phyloP scores from a whole-genome alignment of 2,797 vertebrate species.

The Pipistrellus nathusii region DNA sequence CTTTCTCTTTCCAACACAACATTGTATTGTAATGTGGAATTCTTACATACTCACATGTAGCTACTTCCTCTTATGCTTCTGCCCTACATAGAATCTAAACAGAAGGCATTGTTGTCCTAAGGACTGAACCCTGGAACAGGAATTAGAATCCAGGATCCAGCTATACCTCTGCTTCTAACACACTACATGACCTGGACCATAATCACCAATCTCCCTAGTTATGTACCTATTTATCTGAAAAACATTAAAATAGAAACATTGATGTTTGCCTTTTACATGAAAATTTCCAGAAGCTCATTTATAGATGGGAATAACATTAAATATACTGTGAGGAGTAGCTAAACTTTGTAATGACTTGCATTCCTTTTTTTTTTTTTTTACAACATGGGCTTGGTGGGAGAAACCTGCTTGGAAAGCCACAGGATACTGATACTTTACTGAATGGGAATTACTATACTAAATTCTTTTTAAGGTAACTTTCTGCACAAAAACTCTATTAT shows the following conservation, averaged over 20 bases:
- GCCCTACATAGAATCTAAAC: slow-evolving; percentile 15
- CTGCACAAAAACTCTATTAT: background rate
- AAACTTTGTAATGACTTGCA: background rate
- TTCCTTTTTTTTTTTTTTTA: background rate
- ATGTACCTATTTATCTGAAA: slow-evolving; percentile 5
- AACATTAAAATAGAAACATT: background rate
- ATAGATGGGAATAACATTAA: background rate
- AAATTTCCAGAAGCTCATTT: background rate
- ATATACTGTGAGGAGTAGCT: background rate
- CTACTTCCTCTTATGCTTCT: background rate
- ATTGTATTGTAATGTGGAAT: slow-evolving; percentile 56
- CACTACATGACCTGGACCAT: background rate
- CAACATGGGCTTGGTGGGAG: background rate
- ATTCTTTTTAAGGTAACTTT: background rate
- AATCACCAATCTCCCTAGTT: background rate
- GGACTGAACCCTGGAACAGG: too few relatives aligned
- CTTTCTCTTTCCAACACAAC: slow-evolving; percentile 33
- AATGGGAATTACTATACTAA: background rate
- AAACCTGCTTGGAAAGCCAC: background rate
- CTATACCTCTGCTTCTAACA: background rate
- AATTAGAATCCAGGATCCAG: background rate
- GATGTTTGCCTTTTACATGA: background rate
- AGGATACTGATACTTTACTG: background rate
- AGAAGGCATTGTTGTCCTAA: background rate
- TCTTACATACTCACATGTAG: slow-evolving; percentile 3